A percentile compares a stretch with the other conserved stretches of the same genome.
phyloP scores from a whole-genome alignment of 2,888 invertebrate species.

The Serrognathus titanus region DNA sequence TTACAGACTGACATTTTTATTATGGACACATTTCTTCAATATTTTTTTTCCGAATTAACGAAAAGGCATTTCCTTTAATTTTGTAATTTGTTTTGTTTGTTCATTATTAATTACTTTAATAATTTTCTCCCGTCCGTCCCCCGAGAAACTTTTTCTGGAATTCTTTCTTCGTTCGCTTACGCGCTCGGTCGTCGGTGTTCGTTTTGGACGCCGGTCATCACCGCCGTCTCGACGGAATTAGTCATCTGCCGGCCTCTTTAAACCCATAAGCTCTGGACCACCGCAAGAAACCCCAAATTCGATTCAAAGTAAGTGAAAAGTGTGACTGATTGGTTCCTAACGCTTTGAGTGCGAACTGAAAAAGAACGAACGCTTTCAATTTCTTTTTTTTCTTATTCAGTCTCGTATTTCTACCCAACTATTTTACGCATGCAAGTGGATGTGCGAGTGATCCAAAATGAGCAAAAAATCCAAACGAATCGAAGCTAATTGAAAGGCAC shows the following conservation, averaged over 20 bases:
- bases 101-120: too few relatives aligned
- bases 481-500: too few relatives aligned
- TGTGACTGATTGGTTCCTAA: slow-evolving; percentile 8
- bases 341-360: neutral
- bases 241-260: slow-evolving; percentile 43
- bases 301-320: slow-evolving; percentile 22
- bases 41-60: neutral
- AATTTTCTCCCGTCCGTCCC: neutral
- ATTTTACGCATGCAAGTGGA: too few relatives aligned
- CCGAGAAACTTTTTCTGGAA: slow-evolving; percentile 6
- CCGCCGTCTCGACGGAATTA: slow-evolving; percentile 39
- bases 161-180: slow-evolving; percentile 6
- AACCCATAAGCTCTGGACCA: slow-evolving; percentile 32
- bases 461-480: too few relatives aligned
- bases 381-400: too few relatives aligned
- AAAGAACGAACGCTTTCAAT: neutral
- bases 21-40: too few relatives aligned
- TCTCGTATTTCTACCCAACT: too few relatives aligned
- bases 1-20: too few relatives aligned
- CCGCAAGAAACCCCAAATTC: slow-evolving; percentile 19
- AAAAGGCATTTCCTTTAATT: neutral
- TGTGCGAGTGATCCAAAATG: too few relatives aligned
- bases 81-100: too few relatives aligned
- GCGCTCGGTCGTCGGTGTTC: slow-evolving; percentile 16
- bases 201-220: slow-evolving; percentile 35